Conservation (phyloP, 1,140 invertebrate genomes). For the Penaeus vannamei region DNA sequence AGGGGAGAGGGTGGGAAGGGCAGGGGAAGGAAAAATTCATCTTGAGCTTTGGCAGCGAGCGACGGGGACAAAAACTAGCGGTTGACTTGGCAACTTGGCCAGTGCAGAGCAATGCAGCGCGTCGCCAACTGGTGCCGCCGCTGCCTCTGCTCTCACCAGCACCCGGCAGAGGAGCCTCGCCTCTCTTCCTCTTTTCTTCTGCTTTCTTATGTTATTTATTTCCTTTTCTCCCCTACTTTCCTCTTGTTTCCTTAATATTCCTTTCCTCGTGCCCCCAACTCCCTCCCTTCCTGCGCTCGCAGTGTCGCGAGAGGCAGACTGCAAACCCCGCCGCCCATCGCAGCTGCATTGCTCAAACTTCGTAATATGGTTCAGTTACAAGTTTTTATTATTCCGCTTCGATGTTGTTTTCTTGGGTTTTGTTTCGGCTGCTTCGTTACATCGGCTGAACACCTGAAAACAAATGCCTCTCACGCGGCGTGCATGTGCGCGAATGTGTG, state of each 20-base stretch:
- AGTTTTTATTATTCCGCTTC: too few relatives aligned
- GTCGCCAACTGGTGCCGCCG: slow-evolving; percentile 16
- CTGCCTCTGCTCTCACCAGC: background rate
- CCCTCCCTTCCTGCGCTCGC: background rate
- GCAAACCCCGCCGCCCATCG: too few relatives aligned
- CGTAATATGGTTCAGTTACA: too few relatives aligned
- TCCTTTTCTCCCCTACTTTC: slow-evolving; percentile 10
- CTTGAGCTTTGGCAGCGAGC: slow-evolving; percentile 34
- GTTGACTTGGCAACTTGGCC: slow-evolving; percentile 42
- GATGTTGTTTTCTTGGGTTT: too few relatives aligned
- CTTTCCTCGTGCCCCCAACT: background rate
- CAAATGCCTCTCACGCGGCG: too few relatives aligned
- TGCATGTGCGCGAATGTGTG: too few relatives aligned
- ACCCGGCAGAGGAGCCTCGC: background rate
- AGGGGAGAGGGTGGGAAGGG: background rate
- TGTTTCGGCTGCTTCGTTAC: too few relatives aligned
- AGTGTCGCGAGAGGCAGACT: too few relatives aligned
- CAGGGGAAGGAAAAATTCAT: slow-evolving; percentile 21
- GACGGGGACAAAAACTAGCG: slow-evolving; percentile 37
- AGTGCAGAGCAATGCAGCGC: slow-evolving; percentile 44
- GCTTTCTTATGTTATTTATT: background rate
- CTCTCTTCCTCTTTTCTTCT: slow-evolving; percentile 25
- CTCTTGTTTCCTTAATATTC: background rate
- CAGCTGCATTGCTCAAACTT: too few relatives aligned
- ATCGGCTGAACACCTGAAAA: too few relatives aligned